Evolutionary conservation across 2,797 vertebrate genomes (phyloP).

Genomic region (Sebastolobus alascanus): DNA sequence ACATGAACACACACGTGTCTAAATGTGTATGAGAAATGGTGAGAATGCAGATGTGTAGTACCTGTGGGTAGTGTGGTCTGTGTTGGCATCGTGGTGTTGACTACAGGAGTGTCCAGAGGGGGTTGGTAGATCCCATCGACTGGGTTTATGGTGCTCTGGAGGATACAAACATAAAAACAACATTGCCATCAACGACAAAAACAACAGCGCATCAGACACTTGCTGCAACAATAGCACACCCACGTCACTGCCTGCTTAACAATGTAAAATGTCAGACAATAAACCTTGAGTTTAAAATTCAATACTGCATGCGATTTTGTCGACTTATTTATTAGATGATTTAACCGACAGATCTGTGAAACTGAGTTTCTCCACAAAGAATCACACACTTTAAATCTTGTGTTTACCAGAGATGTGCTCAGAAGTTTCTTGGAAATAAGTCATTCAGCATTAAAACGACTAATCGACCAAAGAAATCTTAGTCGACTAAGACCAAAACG

Average conservation of each 20-base stretch:
- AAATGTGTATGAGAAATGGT: background rate
- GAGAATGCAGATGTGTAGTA: constrained; percentile 57
- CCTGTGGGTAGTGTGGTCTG: constrained; percentile 95
- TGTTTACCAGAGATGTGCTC: too few relatives aligned
- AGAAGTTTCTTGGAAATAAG: too few relatives aligned
- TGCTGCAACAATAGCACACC: constrained; percentile 1
- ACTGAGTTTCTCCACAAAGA: too few relatives aligned
- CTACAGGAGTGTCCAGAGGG: constrained; percentile 90
- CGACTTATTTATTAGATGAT: too few relatives aligned
- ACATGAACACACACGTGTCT: background rate
- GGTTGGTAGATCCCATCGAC: constrained; percentile 98
- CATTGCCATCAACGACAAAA: constrained; percentile 9
- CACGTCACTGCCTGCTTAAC: constrained; percentile 48
- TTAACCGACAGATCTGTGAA: too few relatives aligned
- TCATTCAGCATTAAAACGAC: too few relatives aligned
- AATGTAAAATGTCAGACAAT: background rate
- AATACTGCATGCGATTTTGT: background rate
- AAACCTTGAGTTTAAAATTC: background rate
- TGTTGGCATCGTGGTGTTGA: constrained; percentile 94
- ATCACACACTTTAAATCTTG: too few relatives aligned
- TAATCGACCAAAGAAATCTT: too few relatives aligned
- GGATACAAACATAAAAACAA: constrained; percentile 37
- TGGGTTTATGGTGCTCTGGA: constrained; percentile 98
- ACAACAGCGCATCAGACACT: constrained; percentile 4
- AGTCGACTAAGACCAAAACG: too few relatives aligned